Conservation (phyloP, 2,888 invertebrate species). For the Pharmacophagus antenor region DNA sequence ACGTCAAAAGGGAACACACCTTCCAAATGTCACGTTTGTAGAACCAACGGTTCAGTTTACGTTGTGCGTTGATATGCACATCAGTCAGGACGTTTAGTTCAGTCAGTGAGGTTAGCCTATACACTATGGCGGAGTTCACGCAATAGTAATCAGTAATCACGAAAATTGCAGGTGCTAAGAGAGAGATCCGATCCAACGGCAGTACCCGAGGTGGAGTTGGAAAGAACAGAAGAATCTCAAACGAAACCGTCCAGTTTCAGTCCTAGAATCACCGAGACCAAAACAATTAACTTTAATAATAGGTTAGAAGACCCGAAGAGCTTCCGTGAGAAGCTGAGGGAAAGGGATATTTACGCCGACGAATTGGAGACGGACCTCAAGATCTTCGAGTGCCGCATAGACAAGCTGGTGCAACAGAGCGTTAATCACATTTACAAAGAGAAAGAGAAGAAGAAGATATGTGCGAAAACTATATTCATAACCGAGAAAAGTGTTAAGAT, state of each 20-base stretch:
- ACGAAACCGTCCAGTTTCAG: slow-evolving; percentile 10
- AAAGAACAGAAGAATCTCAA: slow-evolving; percentile 34
- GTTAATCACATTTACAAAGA: slow-evolving; percentile 68
- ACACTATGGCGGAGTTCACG: no score
- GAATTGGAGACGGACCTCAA: slow-evolving; percentile 39
- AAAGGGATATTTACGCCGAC: slow-evolving; percentile 19
- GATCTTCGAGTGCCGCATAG: slow-evolving; percentile 67
- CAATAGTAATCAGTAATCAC: background rate
- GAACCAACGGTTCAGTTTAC: no score
- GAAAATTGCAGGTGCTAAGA: slow-evolving; percentile 31
- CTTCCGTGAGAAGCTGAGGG: slow-evolving; percentile 37
- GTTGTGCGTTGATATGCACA: no score
- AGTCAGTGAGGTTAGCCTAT: background rate
- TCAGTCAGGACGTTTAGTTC: background rate
- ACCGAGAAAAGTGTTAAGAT: slow-evolving; percentile 45
- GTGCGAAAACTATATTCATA: slow-evolving; percentile 69
- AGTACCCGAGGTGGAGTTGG: slow-evolving; percentile 46
- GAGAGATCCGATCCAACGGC: slow-evolving; percentile 53
- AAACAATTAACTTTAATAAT: slow-evolving; percentile 35
- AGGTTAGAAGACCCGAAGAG: slow-evolving; percentile 41
- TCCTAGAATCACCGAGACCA: slow-evolving; percentile 37
- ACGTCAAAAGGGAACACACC: no score
- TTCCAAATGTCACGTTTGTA: no score
- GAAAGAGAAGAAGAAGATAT: slow-evolving; percentile 52
- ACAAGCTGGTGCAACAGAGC: slow-evolving; percentile 67